These are phyloP conservation scores for Microvelia longipes DNA, from an alignment of 1,140 invertebrate species.

Conservation along the genomic window DNA sequence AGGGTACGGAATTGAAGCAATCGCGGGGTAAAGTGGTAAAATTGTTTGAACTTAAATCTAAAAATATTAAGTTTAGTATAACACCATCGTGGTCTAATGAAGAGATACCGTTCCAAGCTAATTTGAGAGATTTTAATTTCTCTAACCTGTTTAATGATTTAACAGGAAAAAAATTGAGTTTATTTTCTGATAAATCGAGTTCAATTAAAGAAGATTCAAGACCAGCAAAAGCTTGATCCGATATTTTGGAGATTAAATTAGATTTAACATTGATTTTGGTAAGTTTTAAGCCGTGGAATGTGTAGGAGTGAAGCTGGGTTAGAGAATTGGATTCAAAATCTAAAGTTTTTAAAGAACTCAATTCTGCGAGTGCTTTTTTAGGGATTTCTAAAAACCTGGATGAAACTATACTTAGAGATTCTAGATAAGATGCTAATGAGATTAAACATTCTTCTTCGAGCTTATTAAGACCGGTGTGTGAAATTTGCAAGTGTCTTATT, in stretches of 20 bases:
- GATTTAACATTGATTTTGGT: slow-evolving; percentile 70
- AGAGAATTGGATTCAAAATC: slow-evolving; percentile 76
- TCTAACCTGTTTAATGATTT: slow-evolving; percentile 55
- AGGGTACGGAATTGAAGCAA: slow-evolving; percentile 61
- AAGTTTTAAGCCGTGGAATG: slow-evolving; percentile 66
- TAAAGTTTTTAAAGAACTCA: slow-evolving; percentile 54
- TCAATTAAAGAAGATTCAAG: slow-evolving; percentile 63
- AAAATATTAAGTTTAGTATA: slow-evolving; percentile 50
- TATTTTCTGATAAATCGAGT: slow-evolving; percentile 73
- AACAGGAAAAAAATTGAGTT: slow-evolving; percentile 64
- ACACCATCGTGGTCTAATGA: slow-evolving; percentile 45
- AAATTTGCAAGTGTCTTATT: slow-evolving; percentile 65
- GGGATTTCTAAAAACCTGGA: slow-evolving; percentile 64
- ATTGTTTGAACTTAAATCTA: slow-evolving; percentile 76
- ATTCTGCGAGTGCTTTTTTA: slow-evolving; percentile 55
- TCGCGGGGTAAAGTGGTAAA: slow-evolving; percentile 55
- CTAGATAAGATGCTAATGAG: slow-evolving; percentile 53
- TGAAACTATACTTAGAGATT: slow-evolving; percentile 64
- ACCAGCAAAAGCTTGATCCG: slow-evolving; percentile 68
- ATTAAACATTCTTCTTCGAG: slow-evolving; percentile 56
- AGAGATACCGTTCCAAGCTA: slow-evolving; percentile 70
- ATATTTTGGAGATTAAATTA: slow-evolving; percentile 59
- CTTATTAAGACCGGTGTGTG: slow-evolving; percentile 59
- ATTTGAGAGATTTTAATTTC: slow-evolving; percentile 49
- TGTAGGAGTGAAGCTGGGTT: slow-evolving; percentile 63